Conservation (phyloP, 2,797 vertebrate genomes). For the Chelmon rostratus region DNA sequence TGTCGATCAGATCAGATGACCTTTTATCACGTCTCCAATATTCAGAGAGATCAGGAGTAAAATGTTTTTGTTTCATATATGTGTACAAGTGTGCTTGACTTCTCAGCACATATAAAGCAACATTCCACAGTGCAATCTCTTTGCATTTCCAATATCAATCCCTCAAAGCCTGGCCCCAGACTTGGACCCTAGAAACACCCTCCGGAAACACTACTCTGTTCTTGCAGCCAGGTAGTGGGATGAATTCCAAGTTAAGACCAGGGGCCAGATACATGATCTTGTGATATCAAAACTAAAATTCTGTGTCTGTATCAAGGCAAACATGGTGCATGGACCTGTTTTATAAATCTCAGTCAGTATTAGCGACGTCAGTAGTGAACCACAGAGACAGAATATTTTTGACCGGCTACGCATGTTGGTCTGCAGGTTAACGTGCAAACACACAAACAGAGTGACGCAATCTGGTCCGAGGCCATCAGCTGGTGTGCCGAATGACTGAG, state of each 20-base stretch:
- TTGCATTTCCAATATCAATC: not conserved
- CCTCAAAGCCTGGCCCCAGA: not conserved
- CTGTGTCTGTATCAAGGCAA: not conserved
- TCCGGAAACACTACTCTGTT: not conserved
- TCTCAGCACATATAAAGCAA: not conserved
- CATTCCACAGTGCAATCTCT: not conserved
- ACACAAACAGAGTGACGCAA: no score
- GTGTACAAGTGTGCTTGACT: not conserved
- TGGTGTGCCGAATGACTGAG: no score
- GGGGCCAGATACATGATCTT: not conserved
- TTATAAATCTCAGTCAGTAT: not conserved
- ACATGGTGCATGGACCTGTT: not conserved
- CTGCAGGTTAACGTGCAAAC: no score
- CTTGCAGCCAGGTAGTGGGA: not conserved
- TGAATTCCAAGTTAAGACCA: not conserved
- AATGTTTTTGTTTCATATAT: no score
- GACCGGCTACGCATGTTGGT: no score
- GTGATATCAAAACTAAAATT: constrained; percentile 2
- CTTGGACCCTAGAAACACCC: not conserved
- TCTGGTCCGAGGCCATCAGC: no score
- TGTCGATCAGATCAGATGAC: no score
- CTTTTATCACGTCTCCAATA: no score
- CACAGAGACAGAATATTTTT: no score
- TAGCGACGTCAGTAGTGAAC: no score
- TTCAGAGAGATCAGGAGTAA: not conserved